Base-by-base conservation (phyloP, 1,140 invertebrate genomes). In the Acyrthosiphon pisum region DNA sequence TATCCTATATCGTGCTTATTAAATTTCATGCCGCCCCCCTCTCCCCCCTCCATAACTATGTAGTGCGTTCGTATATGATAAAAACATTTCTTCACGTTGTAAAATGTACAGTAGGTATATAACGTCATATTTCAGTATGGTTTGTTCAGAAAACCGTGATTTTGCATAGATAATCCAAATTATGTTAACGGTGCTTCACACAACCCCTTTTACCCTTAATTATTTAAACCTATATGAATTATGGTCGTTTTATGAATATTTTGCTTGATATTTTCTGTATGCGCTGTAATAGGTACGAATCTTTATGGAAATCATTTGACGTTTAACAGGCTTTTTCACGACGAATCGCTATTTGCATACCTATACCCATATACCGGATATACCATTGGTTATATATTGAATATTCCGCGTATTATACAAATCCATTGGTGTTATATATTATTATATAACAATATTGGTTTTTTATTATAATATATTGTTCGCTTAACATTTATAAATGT, bases 151-250 rank as follows among this genome's bases (percentile, higher is more conserved):
- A 89, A 89, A 35, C 88, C 88, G 88, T 89, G 88, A 89, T 89
- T 56, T 56, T 30, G 88, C 88, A 89, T 89, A 89, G 88, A 89
- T 89, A 56, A 89, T 56, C 50, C 88, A 89, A 89, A 89, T 89
- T 89, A 89, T 35, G 35, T 56, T 56, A 56, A 89, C 88, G 88
- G 48, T 14, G 48, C 35, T 89, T 89, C 88, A 37, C 88, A 41
- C 88, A 37, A 89, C 35, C 88, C 88, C 35, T 89, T 89, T 89
- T 56, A 18, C 88, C 88, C 88, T 89, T 89, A 89, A 89, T 89
- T 89, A 89, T 89, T 89, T 89, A 41, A 89, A 53, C 87, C 88
- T 41, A 53, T 41, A 48, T 56, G 35, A 89, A 89, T 89, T 89
- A 56, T 37, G 88, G 35, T 89, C 20, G 35, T 89, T 89, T 53